These are phyloP conservation scores for Drosophila melanica DNA, from an alignment of 1,140 invertebrate genomes.

Conservation along the genomic window DNA sequence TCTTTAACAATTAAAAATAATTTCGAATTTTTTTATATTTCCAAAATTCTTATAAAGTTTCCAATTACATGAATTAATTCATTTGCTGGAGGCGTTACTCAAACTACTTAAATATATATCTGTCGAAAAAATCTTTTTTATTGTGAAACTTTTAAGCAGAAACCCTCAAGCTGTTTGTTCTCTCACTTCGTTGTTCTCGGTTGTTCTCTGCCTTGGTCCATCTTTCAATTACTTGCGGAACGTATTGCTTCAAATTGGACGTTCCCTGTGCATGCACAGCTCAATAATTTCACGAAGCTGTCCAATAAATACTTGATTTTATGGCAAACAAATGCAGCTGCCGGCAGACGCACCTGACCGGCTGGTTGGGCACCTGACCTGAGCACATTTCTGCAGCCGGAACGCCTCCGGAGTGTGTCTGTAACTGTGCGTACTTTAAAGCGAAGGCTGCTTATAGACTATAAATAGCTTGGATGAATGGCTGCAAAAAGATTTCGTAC, in stretches of 20 bases:
- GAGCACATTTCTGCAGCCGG: neutral
- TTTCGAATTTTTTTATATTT: no score
- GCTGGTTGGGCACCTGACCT: slow-evolving; percentile 18
- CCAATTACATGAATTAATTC: neutral
- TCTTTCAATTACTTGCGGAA: slow-evolving; percentile 13
- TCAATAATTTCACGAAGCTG: slow-evolving; percentile 43
- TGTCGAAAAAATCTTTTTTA: no score
- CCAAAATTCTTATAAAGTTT: neutral
- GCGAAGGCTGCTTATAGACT: slow-evolving; percentile 21
- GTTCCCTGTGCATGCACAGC: slow-evolving; percentile 11
- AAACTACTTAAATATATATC: no score
- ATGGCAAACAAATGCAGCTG: slow-evolving; percentile 44
- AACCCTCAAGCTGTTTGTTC: neutral
- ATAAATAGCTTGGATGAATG: slow-evolving; percentile 38
- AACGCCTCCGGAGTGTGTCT: neutral
- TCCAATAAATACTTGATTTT: slow-evolving; percentile 59
- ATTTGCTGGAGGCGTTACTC: neutral
- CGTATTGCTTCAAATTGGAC: neutral
- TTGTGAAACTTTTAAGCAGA: neutral
- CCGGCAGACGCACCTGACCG: slow-evolving; percentile 29
- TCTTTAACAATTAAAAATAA: no score
- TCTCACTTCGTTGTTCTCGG: neutral
- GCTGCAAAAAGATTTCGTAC: slow-evolving; percentile 8
- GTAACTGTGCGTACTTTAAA: slow-evolving; percentile 20
- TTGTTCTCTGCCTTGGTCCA: neutral